phyloP scores from a whole-genome alignment of 2,113 vertebrate species.

The Pontoporia blainvillei region DNA sequence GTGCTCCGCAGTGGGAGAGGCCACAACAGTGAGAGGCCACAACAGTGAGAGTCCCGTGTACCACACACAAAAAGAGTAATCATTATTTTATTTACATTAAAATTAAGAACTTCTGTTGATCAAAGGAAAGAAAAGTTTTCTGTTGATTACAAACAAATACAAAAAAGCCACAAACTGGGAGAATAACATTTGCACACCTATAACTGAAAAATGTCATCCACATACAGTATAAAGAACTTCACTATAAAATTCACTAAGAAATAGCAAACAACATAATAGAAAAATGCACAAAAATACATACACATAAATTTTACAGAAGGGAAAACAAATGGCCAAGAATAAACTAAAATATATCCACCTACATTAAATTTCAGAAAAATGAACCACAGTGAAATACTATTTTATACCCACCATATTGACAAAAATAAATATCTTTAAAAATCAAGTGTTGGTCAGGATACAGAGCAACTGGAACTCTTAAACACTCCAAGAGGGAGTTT shows the following conservation, averaged over 20 bases:
- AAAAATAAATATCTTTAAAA: neutral
- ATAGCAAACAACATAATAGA: neutral
- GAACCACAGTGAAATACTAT: neutral
- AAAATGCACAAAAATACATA: neutral
- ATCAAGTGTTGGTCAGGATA: neutral
- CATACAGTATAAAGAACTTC: neutral
- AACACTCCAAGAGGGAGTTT: neutral
- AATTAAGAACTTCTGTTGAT: neutral
- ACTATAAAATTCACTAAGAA: neutral
- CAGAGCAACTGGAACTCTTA: neutral
- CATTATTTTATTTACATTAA: neutral
- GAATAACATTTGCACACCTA: neutral
- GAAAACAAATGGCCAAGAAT: neutral
- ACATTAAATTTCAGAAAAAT: neutral
- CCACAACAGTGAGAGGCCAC: no score
- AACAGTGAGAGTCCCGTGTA: no score
- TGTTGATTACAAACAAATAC: neutral
- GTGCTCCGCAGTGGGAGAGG: no score
- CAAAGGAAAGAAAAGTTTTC: neutral
- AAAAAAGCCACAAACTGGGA: neutral
- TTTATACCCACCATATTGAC: neutral
- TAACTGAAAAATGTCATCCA: neutral
- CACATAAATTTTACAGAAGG: neutral
- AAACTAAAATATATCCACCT: neutral
- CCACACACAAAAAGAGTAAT: neutral